Conservation (phyloP, 2,888 invertebrate species). For the Drosophila multiciliata region DNA sequence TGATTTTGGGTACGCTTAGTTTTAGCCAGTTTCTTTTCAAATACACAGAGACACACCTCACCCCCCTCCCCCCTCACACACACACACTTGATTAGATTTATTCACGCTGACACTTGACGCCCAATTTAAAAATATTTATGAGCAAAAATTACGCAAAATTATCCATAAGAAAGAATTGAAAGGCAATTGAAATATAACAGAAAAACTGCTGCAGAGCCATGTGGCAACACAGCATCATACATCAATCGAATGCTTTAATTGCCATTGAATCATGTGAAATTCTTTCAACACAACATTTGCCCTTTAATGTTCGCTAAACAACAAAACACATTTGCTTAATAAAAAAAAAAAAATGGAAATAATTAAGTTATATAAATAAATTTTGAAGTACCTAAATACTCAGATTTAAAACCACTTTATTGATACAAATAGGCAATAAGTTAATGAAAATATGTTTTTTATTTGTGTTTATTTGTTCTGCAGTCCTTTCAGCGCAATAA, state of each 20-base stretch:
- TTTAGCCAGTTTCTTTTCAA: constrained; percentile 7
- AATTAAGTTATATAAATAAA: not conserved
- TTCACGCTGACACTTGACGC: constrained; percentile 53
- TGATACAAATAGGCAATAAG: not conserved
- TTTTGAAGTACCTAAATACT: not conserved
- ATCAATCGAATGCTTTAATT: constrained; percentile 53
- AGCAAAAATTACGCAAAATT: constrained; percentile 50
- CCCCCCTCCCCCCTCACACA: not conserved
- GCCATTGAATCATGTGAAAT: constrained; percentile 32
- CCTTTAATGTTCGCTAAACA: constrained; percentile 37
- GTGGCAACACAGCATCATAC: constrained; percentile 30
- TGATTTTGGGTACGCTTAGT: constrained; percentile 6
- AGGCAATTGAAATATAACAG: constrained; percentile 4
- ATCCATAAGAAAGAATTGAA: constrained; percentile 14
- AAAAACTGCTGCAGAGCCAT: not conserved
- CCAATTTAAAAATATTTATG: constrained; percentile 56
- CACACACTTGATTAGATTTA: constrained; percentile 38
- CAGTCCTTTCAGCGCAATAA: constrained; percentile 26
- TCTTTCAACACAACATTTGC: constrained; percentile 12
- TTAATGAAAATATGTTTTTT: not conserved
- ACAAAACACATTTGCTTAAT: not conserved
- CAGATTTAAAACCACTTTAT: not conserved
- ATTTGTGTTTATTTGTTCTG: not conserved
- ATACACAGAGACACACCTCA: not conserved
- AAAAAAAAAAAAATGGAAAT: not conserved